Percentiles rank a stretch among this genome's conserved stretches.
phyloP scores from a whole-genome alignment of 92 coral and sea anemone genomes.

The Phenganax marumi region DNA sequence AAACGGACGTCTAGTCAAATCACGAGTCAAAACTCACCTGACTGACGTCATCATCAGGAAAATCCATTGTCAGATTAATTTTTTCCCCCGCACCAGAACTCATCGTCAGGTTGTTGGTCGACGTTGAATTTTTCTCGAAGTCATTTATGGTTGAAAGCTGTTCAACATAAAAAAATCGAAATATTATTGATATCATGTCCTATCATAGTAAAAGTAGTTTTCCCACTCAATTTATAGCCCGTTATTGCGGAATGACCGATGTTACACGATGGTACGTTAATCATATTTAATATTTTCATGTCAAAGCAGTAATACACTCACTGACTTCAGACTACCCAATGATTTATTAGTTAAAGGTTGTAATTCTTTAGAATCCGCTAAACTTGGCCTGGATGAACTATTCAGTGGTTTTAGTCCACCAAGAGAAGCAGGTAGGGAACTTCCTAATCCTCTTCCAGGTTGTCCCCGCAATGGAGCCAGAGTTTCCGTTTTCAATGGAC shows the following conservation, averaged over 20 bases:
- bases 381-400: slow-evolving; percentile 19
- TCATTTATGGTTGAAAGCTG: slow-evolving; percentile 26
- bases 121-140: slow-evolving; percentile 27
- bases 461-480: slow-evolving; percentile 37
- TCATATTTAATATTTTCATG: neutral
- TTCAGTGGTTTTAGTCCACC: slow-evolving; percentile 22
- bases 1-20: too few species aligned
- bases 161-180: neutral
- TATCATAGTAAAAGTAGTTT: too few species aligned
- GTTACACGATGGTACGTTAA: too few species aligned
- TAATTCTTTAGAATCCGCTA: slow-evolving; percentile 23
- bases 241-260: too few species aligned
- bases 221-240: too few species aligned
- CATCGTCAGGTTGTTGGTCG: slow-evolving; percentile 60
- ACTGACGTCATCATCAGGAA: slow-evolving; percentile 75
- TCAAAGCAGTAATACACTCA: neutral
- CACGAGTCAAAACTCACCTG: slow-evolving; percentile 29
- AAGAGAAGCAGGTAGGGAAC: slow-evolving; percentile 24
- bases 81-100: slow-evolving; percentile 91
- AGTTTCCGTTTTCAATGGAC: slow-evolving; percentile 20
- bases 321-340: slow-evolving; percentile 32
- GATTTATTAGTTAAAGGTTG: slow-evolving; percentile 25
- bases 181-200: neutral
- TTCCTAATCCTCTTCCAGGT: slow-evolving; percentile 20
- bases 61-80: slow-evolving; percentile 79